Evolutionary conservation across 2,888 invertebrate species (phyloP).

Genomic region (Hybos culiciformis): DNA sequence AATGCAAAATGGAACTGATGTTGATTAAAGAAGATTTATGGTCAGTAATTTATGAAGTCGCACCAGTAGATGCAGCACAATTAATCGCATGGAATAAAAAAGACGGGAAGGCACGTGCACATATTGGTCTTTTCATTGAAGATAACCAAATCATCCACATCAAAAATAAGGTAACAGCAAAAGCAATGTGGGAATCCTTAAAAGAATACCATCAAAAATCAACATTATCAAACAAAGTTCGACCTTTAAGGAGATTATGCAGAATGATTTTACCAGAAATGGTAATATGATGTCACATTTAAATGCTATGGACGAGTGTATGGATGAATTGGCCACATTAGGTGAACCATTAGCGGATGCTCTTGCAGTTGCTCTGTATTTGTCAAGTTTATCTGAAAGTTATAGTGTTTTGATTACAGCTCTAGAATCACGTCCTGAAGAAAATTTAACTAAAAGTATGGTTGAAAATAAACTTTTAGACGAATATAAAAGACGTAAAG

Average conservation of each 20-base stretch:
- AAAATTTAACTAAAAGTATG: conserved; percentile 9
- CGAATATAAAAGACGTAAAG: conserved; percentile 8
- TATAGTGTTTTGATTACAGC: conserved; percentile 4
- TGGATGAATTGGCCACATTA: neutral
- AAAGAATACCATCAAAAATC: neutral
- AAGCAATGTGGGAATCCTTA: neutral
- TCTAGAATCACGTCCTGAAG: conserved; percentile 3
- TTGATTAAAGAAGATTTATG: neutral
- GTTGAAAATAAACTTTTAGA: conserved; percentile 11
- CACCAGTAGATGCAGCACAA: neutral
- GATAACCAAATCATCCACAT: neutral
- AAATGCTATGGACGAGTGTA: neutral
- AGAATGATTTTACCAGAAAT: neutral
- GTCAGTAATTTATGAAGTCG: neutral
- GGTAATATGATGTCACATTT: neutral
- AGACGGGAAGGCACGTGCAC: neutral
- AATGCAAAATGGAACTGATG: neutral
- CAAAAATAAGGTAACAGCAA: neutral
- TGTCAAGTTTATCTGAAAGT: neutral
- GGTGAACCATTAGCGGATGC: neutral
- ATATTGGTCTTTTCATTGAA: neutral
- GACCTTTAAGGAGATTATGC: neutral
- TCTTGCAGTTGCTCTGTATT: neutral
- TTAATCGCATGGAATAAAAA: neutral
- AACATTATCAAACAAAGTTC: neutral